A percentile compares a stretch with the other conserved stretches of the same genome.
These are phyloP conservation scores for Pandemis corylana DNA, from an alignment of 2,888 invertebrate genomes.

Conservation along the genomic window DNA sequence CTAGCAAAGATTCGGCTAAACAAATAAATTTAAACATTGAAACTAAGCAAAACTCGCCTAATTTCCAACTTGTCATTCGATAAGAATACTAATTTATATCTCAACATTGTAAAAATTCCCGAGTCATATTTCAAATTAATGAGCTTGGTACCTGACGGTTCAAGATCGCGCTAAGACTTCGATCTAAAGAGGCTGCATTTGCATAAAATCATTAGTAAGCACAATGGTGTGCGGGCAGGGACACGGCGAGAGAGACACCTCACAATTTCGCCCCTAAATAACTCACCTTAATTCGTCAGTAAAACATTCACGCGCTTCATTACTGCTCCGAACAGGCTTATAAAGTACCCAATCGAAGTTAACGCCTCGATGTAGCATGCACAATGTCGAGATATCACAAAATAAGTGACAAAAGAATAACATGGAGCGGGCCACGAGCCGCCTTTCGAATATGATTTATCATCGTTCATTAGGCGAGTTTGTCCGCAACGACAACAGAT, in stretches of 20 bases:
- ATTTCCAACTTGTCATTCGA: conserved; percentile 58
- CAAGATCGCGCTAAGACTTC: conserved; percentile 84
- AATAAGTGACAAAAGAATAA: conserved; percentile 60
- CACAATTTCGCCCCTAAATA: conserved; percentile 72
- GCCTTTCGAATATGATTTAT: conserved; percentile 85
- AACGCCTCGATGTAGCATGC: conserved; percentile 37
- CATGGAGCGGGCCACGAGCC: conserved; percentile 71
- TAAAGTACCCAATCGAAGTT: neutral
- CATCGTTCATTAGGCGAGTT: conserved; percentile 85
- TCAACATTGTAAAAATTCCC: conserved; percentile 70
- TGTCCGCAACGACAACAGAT: conserved; percentile 85
- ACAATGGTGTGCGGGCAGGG: conserved; percentile 83
- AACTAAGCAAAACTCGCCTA: conserved; percentile 46
- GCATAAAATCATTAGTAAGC: conserved; percentile 86
- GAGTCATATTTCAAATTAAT: conserved; percentile 84
- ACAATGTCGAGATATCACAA: conserved; percentile 7
- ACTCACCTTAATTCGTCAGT: conserved; percentile 52
- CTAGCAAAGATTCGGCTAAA: neutral
- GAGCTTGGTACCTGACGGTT: conserved; percentile 83
- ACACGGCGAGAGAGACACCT: conserved; percentile 79
- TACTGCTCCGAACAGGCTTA: conserved; percentile 43
- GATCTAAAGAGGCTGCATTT: conserved; percentile 85
- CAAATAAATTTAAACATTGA: conserved; percentile 29
- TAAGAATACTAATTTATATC: conserved; percentile 72
- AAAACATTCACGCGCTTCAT: conserved; percentile 50